Evolutionary conservation across 2,113 vertebrate species (phyloP), one percentile per base, ranked within the genome.

Genomic region (human (Homo sapiens)): DNA sequence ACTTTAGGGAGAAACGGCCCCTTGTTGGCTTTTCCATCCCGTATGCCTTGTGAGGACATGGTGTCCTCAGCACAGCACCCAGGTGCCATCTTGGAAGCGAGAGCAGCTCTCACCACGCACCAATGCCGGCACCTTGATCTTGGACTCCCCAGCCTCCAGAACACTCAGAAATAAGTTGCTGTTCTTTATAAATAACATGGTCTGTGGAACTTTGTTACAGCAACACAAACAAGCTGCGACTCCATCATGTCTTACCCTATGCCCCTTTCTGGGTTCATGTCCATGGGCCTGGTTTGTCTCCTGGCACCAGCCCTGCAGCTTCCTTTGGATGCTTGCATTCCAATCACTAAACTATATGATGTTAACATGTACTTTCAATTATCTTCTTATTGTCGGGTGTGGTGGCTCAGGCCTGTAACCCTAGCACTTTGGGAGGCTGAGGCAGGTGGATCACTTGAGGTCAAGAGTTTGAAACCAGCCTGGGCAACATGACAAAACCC

Each of bases 1-100:
- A 6, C 43, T 48, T 75, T 27, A 75, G 72, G 23, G 23, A 43
- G 11, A 75, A 6, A 10, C 0, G 2, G n/a, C n/a, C 10, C n/a
- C 70, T 72, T 72, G 12, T 72, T 9, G 22, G 4, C 20, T 20
- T 3, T 27, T 50, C 75, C 30, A 0, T 10, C 75, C 27, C 8
- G 11, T 22, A 5, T 22, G 5, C 18, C 48, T 22, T 0, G 0
- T 35, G 78, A 35, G 2, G 9, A 35, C 5, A 3, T 2, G 30
- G 18, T 32, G 8, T 13, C 23, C 48, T 48, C 35, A 17, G 18
- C 32, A 25, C 11, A 43, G 72, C 11, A 11, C 17, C 68, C 10
- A 13, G 38, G 72, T 3, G 20, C 20, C 72, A 73, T 25, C 38
- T 20, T 23, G 38, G 11, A 73, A 43, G 22, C 18, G 72, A 25